Percentiles rank a stretch among this genome's conserved stretches.
These are phyloP conservation scores for Sebastes fasciatus DNA, from an alignment of 2,113 vertebrate species.

Conservation along the genomic window DNA sequence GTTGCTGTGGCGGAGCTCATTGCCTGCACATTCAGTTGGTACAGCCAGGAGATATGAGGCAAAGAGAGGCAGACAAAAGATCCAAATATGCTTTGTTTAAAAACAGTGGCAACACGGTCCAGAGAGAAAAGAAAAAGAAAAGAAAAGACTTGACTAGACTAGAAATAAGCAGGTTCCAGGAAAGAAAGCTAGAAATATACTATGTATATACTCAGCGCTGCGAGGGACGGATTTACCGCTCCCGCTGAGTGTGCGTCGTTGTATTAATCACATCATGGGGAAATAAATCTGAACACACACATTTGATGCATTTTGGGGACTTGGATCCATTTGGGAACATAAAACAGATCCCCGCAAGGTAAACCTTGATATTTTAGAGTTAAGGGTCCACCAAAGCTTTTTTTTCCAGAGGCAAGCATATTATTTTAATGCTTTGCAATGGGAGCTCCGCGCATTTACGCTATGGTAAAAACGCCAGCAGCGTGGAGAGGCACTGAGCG, in stretches of 20 bases:
- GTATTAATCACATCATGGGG: not conserved
- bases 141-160: not conserved
- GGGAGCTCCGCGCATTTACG: too few species aligned
- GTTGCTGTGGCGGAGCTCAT: constrained; percentile 45
- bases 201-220: not conserved
- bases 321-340: not conserved
- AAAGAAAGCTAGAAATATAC: not conserved
- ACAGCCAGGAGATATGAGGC: constrained; percentile 37
- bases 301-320: not conserved
- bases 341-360: not conserved
- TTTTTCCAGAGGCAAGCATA: too few species aligned
- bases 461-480: too few species aligned
- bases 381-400: too few species aligned
- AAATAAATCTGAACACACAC: too few species aligned
- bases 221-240: constrained; percentile 6
- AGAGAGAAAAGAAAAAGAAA: constrained; percentile 2
- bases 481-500: too few species aligned
- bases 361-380: too few species aligned
- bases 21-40: constrained; percentile 16
- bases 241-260: not conserved
- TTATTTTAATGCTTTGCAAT: too few species aligned
- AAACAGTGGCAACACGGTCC: constrained; percentile 22
- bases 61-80: constrained; percentile 65
- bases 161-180: constrained; percentile 7
- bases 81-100: constrained; percentile 63